Percentiles rank a stretch among this genome's conserved stretches.
phyloP scores from a whole-genome alignment of 1,140 invertebrate species.

The Bombus sylvicola region DNA sequence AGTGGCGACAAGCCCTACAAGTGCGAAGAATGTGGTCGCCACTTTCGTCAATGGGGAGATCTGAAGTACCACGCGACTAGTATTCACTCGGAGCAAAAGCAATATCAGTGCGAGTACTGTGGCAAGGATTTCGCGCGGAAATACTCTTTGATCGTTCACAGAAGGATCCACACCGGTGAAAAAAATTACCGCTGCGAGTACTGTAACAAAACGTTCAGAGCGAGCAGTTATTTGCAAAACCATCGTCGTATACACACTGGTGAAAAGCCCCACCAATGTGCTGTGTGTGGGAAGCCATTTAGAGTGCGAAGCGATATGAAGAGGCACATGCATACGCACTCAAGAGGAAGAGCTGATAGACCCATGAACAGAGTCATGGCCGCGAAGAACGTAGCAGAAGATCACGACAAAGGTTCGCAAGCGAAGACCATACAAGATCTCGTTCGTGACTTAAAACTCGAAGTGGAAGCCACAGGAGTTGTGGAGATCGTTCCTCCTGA shows the following conservation, averaged over 20 bases:
- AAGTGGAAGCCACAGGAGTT: slow-evolving; percentile 74
- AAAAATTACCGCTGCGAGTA: slow-evolving; percentile 94
- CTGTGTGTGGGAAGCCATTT: slow-evolving; percentile 91
- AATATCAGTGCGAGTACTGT: slow-evolving; percentile 95
- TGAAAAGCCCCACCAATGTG: slow-evolving; percentile 91
- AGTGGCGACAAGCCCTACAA: slow-evolving; percentile 91
- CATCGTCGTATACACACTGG: slow-evolving; percentile 96
- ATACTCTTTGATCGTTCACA: slow-evolving; percentile 95
- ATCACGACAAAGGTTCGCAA: slow-evolving; percentile 58
- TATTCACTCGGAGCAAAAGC: slow-evolving; percentile 91
- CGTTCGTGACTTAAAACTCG: slow-evolving; percentile 78
- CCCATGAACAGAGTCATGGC: slow-evolving; percentile 58
- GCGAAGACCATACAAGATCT: slow-evolving; percentile 77
- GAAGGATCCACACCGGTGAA: slow-evolving; percentile 95
- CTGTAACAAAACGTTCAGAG: slow-evolving; percentile 92
- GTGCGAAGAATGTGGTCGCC: slow-evolving; percentile 89
- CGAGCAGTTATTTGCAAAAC: slow-evolving; percentile 92
- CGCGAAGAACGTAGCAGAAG: slow-evolving; percentile 52
- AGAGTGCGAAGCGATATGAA: slow-evolving; percentile 93
- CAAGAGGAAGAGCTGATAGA: slow-evolving; percentile 78
- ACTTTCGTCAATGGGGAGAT: slow-evolving; percentile 94
- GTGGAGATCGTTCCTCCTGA: slow-evolving; percentile 75
- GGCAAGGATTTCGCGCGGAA: slow-evolving; percentile 96
- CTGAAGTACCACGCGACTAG: slow-evolving; percentile 95
- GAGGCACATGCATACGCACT: slow-evolving; percentile 92